Percentiles rank a stretch among this genome's conserved stretches.
These are phyloP conservation scores for Drosophila gaucha DNA, from an alignment of 2,888 invertebrate species.

Conservation along the genomic window DNA sequence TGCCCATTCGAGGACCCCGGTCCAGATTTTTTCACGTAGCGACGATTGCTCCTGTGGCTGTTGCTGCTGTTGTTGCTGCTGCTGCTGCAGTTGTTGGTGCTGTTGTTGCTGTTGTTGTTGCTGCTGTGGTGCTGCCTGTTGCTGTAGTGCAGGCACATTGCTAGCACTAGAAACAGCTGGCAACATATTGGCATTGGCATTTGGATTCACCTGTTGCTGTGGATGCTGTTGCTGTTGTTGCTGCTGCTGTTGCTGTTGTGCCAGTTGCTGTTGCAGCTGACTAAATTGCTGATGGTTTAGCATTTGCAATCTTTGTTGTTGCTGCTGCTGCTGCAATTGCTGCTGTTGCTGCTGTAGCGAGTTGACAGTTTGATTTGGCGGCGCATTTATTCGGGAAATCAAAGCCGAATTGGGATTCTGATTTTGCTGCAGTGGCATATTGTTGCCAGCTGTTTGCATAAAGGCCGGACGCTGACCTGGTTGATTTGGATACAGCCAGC, in stretches of 20 bases:
- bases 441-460: conserved; percentile 65
- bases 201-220: conserved; percentile 69
- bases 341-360: conserved; percentile 82
- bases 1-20: conserved; percentile 95
- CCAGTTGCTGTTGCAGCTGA: conserved; percentile 74
- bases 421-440: conserved; percentile 65
- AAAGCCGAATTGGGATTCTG: conserved; percentile 86
- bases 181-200: conserved; percentile 69
- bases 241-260: conserved; percentile 45
- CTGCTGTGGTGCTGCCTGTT: conserved; percentile 75
- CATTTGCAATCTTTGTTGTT: conserved; percentile 79
- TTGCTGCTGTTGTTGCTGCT: conserved; percentile 71
- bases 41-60: conserved; percentile 67
- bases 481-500: conserved; percentile 81
- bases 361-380: conserved; percentile 84
- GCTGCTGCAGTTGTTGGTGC: conserved; percentile 67
- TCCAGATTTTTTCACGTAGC: conserved; percentile 87
- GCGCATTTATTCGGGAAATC: conserved; percentile 88
- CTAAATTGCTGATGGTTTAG: conserved; percentile 82
- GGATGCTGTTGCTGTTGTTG: conserved; percentile 43
- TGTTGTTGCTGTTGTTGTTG: conserved; percentile 69
- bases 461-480: conserved; percentile 70
- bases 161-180: conserved; percentile 55
- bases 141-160: conserved; percentile 56
- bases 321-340: conserved; percentile 75